These are phyloP conservation scores for Brassicogethes aeneus DNA, from an alignment of 2,888 invertebrate species.

Conservation along the genomic window DNA sequence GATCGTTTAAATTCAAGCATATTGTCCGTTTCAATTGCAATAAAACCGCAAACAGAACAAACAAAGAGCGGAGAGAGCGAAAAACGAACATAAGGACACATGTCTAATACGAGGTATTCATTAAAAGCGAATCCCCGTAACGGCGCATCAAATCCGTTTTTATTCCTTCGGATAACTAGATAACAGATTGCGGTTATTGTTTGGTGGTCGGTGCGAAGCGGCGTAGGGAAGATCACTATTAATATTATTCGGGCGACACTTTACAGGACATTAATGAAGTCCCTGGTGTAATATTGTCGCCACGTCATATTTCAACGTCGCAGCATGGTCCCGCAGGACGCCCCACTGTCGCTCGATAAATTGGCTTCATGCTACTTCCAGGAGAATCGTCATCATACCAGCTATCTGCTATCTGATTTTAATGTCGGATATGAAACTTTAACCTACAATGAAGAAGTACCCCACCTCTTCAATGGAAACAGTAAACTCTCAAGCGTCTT, in stretches of 20 bases:
- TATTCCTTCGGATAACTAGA: conserved; percentile 12
- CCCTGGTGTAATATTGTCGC: conserved; percentile 42
- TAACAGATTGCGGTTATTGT: conserved; percentile 18
- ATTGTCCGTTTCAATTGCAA: background rate
- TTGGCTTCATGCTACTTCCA: too few relatives aligned
- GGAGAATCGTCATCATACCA: conserved; percentile 10
- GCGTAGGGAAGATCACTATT: conserved; percentile 38
- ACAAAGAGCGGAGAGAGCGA: too few relatives aligned
- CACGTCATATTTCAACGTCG: conserved; percentile 41
- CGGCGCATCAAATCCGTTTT: conserved; percentile 12
- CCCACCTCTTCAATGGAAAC: too few relatives aligned
- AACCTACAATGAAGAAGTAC: too few relatives aligned
- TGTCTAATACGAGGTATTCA: conserved; percentile 16
- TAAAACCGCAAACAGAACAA: background rate
- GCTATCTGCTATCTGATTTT: conserved; percentile 25
- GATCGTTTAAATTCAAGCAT: conserved; percentile 3
- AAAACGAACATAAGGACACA: conserved; percentile 4
- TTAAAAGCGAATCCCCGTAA: conserved; percentile 19
- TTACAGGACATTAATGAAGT: conserved; percentile 45
- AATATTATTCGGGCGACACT: conserved; percentile 43
- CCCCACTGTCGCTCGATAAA: conserved; percentile 36
- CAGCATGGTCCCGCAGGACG: conserved; percentile 26
- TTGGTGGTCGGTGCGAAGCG: conserved; percentile 5
- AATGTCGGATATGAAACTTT: conserved; percentile 22
- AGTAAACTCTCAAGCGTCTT: too few relatives aligned